Percentiles rank a stretch among this genome's conserved stretches.
phyloP scores from a whole-genome alignment of 2,888 invertebrate species.

The Hofmannophila pseudospretella region DNA sequence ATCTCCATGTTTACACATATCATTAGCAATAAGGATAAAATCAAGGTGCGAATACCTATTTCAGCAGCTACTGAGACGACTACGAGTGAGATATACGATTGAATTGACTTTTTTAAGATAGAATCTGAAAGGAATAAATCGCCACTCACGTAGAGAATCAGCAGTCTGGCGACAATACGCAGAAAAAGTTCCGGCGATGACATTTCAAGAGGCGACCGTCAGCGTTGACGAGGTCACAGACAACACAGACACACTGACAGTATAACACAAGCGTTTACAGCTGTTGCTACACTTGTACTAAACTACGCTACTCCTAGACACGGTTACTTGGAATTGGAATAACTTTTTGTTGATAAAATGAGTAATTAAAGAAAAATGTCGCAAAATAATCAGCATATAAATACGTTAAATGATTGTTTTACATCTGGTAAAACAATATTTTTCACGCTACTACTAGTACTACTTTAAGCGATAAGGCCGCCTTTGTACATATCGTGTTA shows the following conservation, averaged over 20 bases:
- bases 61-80: too few species aligned
- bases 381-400: too few species aligned
- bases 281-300: slow-evolving; percentile 38
- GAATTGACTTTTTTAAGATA: too few species aligned
- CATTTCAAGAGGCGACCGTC: slow-evolving; percentile 27
- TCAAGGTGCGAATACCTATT: neutral
- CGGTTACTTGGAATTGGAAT: too few species aligned
- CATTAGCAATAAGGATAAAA: neutral
- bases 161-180: slow-evolving; percentile 29
- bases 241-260: slow-evolving; percentile 13
- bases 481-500: too few species aligned
- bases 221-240: slow-evolving; percentile 35
- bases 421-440: too few species aligned
- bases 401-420: too few species aligned
- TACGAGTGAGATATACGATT: too few species aligned
- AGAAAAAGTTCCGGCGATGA: slow-evolving; percentile 37
- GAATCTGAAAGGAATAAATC: too few species aligned
- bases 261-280: slow-evolving; percentile 44
- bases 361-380: slow-evolving; percentile 12
- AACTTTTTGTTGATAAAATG: slow-evolving; percentile 10
- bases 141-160: slow-evolving; percentile 40
- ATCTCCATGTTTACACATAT: neutral
- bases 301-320: too few species aligned
- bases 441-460: too few species aligned
- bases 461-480: too few species aligned